phyloP scores from a whole-genome alignment of 1,140 invertebrate species.

The Caerostris extrusa region DNA sequence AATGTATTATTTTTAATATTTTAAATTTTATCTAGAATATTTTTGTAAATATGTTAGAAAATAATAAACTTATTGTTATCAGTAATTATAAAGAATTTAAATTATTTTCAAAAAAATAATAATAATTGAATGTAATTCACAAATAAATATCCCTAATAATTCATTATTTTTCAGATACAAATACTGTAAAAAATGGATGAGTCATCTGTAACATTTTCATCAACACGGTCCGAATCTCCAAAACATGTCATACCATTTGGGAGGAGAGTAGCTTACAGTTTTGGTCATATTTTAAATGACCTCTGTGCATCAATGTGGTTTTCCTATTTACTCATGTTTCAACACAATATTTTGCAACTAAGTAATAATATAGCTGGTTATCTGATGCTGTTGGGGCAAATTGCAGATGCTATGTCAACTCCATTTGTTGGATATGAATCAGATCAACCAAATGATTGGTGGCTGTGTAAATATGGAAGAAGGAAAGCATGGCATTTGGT shows the following conservation, averaged over 20 bases:
- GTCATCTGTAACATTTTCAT: not conserved
- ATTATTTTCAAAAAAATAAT: too few relatives aligned
- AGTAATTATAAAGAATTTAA: too few relatives aligned
- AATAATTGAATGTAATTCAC: not conserved
- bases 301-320: slow-evolving; percentile 98
- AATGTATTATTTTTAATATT: too few relatives aligned
- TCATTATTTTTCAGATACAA: not conserved
- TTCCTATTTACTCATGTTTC: slow-evolving; percentile 92
- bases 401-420: slow-evolving; percentile 94
- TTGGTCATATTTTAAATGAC: slow-evolving; percentile 96
- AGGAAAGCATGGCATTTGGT: slow-evolving; percentile 96
- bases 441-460: slow-evolving; percentile 86
- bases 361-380: slow-evolving; percentile 88
- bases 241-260: slow-evolving; percentile 74
- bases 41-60: too few relatives aligned
- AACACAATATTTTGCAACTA: slow-evolving; percentile 83
- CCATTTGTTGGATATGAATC: slow-evolving; percentile 94
- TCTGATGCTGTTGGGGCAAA: slow-evolving; percentile 91
- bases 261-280: slow-evolving; percentile 85
- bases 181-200: slow-evolving; percentile 45
- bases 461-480: slow-evolving; percentile 89
- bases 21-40: too few relatives aligned
- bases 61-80: too few relatives aligned
- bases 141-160: not conserved
- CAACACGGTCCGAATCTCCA: not conserved